Conservation (phyloP, 2,888 invertebrate genomes). For the Tetragnatha montana region DNA sequence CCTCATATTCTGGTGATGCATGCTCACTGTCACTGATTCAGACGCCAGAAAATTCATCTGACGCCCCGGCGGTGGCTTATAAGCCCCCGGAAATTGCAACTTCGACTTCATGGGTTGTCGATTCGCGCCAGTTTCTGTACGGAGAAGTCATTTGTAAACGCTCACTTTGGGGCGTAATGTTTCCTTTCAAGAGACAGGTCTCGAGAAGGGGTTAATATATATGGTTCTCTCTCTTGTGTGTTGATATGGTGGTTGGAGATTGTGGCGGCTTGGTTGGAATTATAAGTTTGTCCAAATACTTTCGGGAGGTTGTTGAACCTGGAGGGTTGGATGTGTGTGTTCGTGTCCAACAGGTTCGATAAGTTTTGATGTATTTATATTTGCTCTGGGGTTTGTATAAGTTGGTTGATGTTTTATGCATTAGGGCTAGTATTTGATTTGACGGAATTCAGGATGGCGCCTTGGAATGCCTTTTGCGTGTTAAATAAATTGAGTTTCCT, state of each 20-base stretch:
- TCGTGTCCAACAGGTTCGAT: too few species aligned
- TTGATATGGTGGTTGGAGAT: background rate
- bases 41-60: slow-evolving; percentile 32
- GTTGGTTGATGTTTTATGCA: too few species aligned
- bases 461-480: too few species aligned
- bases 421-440: too few species aligned
- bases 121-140: slow-evolving; percentile 26
- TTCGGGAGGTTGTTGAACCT: too few species aligned
- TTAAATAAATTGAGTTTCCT: too few species aligned
- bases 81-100: slow-evolving; percentile 11
- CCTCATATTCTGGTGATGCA: background rate
- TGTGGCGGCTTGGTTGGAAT: background rate
- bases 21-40: slow-evolving; percentile 9
- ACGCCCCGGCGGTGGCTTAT: background rate
- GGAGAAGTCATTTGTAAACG: slow-evolving; percentile 41
- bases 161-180: background rate
- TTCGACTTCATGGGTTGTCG: slow-evolving; percentile 34
- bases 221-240: background rate
- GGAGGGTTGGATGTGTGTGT: too few species aligned
- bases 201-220: too few species aligned
- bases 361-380: too few species aligned
- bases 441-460: too few species aligned
- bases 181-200: background rate
- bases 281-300: too few species aligned
- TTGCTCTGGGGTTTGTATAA: too few species aligned